Evolutionary conservation across 2,113 vertebrate genomes (phyloP).

Genomic region (Lagenorhynchus albirostris): DNA sequence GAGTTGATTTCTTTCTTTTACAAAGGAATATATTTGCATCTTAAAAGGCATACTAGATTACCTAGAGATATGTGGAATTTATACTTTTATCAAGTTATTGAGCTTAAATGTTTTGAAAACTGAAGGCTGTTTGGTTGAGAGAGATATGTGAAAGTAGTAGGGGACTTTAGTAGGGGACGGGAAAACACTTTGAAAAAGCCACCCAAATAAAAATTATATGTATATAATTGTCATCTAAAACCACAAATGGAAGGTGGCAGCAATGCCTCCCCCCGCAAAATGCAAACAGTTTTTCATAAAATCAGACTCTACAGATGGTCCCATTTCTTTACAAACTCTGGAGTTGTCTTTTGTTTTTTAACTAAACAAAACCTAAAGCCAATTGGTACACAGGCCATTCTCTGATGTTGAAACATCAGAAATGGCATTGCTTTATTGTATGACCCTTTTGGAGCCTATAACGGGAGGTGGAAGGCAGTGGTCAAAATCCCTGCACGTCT

Average conservation of each 20-base stretch:
- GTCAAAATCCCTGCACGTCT: accelerated
- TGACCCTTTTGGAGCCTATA: not conserved
- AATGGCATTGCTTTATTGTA: not conserved
- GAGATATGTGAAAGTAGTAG: not conserved
- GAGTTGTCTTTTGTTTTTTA: not conserved
- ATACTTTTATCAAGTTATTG: not conserved
- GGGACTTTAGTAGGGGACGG: not conserved
- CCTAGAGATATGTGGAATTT: not conserved
- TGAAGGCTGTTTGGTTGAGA: not conserved
- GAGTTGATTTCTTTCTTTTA: not conserved
- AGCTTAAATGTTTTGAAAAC: slow-evolving; percentile 13
- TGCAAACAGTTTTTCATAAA: not conserved
- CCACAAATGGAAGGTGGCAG: not conserved
- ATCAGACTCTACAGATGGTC: not conserved
- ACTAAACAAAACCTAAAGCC: not conserved
- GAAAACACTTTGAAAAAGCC: slow-evolving; percentile 6
- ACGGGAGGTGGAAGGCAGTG: accelerated
- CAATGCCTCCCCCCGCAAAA: not conserved
- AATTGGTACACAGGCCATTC: not conserved
- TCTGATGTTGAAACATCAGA: slow-evolving; percentile 24
- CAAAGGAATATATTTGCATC: not conserved
- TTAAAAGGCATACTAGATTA: not conserved
- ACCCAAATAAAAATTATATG: not conserved
- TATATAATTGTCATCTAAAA: not conserved
- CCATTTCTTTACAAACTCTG: not conserved